Evolutionary conservation across 2,113 vertebrate species (phyloP), one percentile per base, ranked within the genome.

Genomic region (Colossoma macropomum): DNA sequence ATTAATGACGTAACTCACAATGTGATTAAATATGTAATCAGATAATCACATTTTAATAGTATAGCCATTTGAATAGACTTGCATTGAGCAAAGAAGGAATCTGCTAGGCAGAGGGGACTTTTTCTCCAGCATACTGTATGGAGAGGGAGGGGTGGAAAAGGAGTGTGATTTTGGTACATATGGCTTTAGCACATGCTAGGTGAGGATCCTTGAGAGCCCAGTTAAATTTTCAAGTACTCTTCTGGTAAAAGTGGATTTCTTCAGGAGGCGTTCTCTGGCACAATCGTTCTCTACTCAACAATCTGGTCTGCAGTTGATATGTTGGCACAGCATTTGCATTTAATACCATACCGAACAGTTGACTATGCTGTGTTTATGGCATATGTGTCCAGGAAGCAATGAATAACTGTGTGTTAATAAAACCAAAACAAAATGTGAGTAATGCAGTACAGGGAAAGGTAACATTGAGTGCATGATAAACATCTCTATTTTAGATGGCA

Each of bases 251-350:
- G 86, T 84, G 66, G 27, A 38, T 60, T 87, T 56, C 79, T 87
- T 81, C 86, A 38, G 45, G 54, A 56, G 77, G 65, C 54, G 77
- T 85, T 86, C 60, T 77, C 69, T 56, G 45, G 75, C 59, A 82
- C 62, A 85, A 80, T 76, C 65, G 69, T 19, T 21, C 4, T 60
- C 73, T 91, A 90, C 87, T 84, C 85, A 86, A 89, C 85, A 82
- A 88, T 91, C 90, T 79, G 82, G 41, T 85, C 89, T 83, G 86
- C 89, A 89, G 92, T 88, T 90, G 90, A 88, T 86, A 84, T 80
- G 81, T 82, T 84, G 83, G 87, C 83, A 82, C 76, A 84, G 75
- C 6, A 69, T 34, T 77, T 82, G 63, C 15, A 0, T 84, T 84
- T 79, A 86, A 89, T 83, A 80, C 85, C 80, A 65, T 81, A 85